Base-by-base conservation (phyloP, 2,888 invertebrate genomes). In the Linhomoeus sp. region DNA sequence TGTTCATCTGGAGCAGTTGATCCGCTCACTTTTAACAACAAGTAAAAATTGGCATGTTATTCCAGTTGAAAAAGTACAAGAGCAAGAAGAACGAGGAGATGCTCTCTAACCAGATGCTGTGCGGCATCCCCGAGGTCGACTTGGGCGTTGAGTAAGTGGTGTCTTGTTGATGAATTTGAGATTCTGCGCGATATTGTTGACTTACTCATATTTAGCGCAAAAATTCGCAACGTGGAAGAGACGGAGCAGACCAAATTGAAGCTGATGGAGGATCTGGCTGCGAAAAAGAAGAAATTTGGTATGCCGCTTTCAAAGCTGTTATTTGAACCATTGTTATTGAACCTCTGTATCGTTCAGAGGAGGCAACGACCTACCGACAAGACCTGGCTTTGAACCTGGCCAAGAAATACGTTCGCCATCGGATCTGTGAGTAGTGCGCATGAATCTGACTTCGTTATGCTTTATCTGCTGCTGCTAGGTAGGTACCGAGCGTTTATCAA, bases 21-120 rank as follows among this genome's bases (percentile, higher is more conserved):
- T n/a, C n/a, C n/a, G n/a, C n/a, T n/a, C n/a, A n/a, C n/a, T n/a
- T n/a, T n/a, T n/a, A n/a, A n/a, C n/a, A n/a, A n/a, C n/a, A n/a
- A n/a, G n/a, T n/a, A n/a, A n/a, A n/a, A n/a, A n/a, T n/a, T n/a
- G n/a, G n/a, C 20, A 40, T 22, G 12, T 26, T 50, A 5, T 45
- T 40, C 20, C 36, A 87, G 65, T 70, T 90, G 45, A 73, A 87
- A 50, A 77, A 81, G 49, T 60, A 56, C 45, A 82, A 85, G 1
- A 77, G 81, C 1, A 81, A 84, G 58, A 75, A 81, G 62, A 88
- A 85, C 1, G 94, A 97, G 67, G 97, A 97, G 71, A 92, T 97
- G 87, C 76, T 99, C 58, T 94, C 94, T 2, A 92, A 94, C 74
- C 94, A 97, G 73, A 99, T 97, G 97, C 73, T 99, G 3, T 92